Evolutionary conservation across 1,140 invertebrate genomes (phyloP).

Genomic region (Pseudomyrmex gracilis): DNA sequence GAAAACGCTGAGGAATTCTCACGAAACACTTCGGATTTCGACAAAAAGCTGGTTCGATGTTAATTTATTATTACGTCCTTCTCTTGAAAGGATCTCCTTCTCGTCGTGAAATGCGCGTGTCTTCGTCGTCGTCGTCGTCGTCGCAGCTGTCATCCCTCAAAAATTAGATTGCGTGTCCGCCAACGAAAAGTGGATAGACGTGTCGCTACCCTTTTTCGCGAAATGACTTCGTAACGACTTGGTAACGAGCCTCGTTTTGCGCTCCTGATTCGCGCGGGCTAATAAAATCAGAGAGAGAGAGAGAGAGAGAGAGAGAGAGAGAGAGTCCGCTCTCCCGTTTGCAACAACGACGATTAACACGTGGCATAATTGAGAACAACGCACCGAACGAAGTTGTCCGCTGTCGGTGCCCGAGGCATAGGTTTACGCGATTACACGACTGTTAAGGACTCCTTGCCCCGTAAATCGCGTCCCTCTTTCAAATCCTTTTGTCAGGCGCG

Average conservation of each 20-base stretch:
- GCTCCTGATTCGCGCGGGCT: conserved; percentile 50
- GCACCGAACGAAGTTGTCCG: conserved; percentile 57
- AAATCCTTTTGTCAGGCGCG: conserved; percentile 15
- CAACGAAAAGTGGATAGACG: conserved; percentile 24
- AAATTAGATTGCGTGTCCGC: conserved; percentile 57
- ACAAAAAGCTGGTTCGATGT: too few relatives aligned
- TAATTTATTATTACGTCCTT: conserved; percentile 5
- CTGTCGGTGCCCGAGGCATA: conserved; percentile 18
- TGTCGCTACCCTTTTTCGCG: conserved; percentile 17
- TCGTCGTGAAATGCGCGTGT: conserved; percentile 6
- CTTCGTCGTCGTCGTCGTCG: too few relatives aligned
- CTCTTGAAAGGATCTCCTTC: neutral
- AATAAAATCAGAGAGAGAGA: conserved; percentile 40
- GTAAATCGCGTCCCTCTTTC: conserved; percentile 34
- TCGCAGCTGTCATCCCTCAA: conserved; percentile 29
- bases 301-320: neutral
- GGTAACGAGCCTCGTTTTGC: conserved; percentile 28
- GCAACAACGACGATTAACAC: conserved; percentile 54
- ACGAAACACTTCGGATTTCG: too few relatives aligned
- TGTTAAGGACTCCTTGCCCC: neutral
- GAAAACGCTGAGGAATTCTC: too few relatives aligned
- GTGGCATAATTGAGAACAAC: conserved; percentile 63
- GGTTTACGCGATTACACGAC: conserved; percentile 61
- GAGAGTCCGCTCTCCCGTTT: neutral
- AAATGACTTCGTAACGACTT: conserved; percentile 52